phyloP scores from a whole-genome alignment of 92 coral and sea anemone genomes.

The Virgularia gustaviana region DNA sequence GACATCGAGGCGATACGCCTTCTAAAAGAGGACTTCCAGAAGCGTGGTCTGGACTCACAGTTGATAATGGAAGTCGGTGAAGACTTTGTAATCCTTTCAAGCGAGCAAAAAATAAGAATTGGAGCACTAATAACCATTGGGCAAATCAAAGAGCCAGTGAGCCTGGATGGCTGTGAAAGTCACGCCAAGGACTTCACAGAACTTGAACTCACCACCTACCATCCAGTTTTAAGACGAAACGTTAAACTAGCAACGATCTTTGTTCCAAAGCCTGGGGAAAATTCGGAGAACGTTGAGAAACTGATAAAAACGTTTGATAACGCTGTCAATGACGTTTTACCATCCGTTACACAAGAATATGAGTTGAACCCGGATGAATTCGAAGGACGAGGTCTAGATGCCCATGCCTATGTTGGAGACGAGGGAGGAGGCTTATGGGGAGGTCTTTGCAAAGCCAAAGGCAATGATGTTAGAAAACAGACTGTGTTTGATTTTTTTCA shows the following conservation, averaged over 20 bases:
- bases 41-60: constrained; percentile 38
- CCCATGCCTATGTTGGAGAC: constrained; percentile 55
- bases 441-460: no score
- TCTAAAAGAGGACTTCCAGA: constrained; percentile 45
- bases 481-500: constrained; percentile 52
- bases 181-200: constrained; percentile 48
- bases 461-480: no score
- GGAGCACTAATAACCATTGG: constrained; percentile 44
- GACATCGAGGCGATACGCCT: constrained; percentile 46
- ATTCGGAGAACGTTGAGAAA: neutral
- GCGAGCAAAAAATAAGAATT: constrained; percentile 28
- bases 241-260: constrained; percentile 48
- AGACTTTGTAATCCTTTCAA: constrained; percentile 48
- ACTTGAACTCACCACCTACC: constrained; percentile 47
- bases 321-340: constrained; percentile 50
- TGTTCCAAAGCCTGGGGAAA: constrained; percentile 18
- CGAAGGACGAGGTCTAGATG: constrained; percentile 46
- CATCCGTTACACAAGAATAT: constrained; percentile 46
- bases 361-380: constrained; percentile 27
- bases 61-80: constrained; percentile 45
- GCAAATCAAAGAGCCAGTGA: constrained; percentile 43
- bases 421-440: constrained; percentile 59
- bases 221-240: constrained; percentile 41
- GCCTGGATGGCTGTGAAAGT: constrained; percentile 61
- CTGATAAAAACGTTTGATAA: constrained; percentile 31